These are phyloP conservation scores for Nyctibius grandis DNA, from an alignment of 2,797 vertebrate species.

Conservation along the genomic window DNA sequence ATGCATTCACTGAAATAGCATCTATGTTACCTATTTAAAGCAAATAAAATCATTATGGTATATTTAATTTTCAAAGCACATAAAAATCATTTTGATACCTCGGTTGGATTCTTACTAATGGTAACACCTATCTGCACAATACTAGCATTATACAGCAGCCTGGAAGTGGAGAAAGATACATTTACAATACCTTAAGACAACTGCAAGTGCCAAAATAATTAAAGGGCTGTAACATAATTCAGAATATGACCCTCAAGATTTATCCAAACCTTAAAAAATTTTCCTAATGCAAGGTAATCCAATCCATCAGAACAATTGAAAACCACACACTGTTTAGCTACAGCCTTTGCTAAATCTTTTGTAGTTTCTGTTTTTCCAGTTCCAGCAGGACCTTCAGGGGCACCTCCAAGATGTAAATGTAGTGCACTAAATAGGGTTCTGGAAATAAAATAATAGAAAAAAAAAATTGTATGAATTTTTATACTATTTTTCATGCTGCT, in stretches of 20 bases:
- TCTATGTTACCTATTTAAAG: background rate
- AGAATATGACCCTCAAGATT: background rate
- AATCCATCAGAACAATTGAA: conserved; percentile 93
- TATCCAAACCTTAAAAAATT: conserved; percentile 88
- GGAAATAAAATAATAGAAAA: background rate
- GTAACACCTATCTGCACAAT: background rate
- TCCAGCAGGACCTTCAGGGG: conserved; percentile 90
- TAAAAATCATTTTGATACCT: background rate
- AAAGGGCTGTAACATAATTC: background rate
- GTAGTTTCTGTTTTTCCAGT: conserved; percentile 93
- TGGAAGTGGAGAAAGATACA: background rate
- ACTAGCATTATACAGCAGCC: background rate
- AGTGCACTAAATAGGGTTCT: conserved; percentile 91
- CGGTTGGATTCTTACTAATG: background rate
- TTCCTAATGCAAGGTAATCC: conserved; percentile 90
- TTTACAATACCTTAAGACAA: background rate
- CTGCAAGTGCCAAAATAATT: background rate
- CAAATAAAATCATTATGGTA: background rate
- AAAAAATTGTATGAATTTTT: background rate
- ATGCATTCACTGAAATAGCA: background rate
- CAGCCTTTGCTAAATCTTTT: conserved; percentile 91
- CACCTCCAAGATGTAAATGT: conserved; percentile 87
- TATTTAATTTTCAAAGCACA: background rate
- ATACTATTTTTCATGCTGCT: background rate
- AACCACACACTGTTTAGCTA: conserved; percentile 93